phyloP scores from a whole-genome alignment of 2,113 vertebrate species.

The Corythornis vintsioides region DNA sequence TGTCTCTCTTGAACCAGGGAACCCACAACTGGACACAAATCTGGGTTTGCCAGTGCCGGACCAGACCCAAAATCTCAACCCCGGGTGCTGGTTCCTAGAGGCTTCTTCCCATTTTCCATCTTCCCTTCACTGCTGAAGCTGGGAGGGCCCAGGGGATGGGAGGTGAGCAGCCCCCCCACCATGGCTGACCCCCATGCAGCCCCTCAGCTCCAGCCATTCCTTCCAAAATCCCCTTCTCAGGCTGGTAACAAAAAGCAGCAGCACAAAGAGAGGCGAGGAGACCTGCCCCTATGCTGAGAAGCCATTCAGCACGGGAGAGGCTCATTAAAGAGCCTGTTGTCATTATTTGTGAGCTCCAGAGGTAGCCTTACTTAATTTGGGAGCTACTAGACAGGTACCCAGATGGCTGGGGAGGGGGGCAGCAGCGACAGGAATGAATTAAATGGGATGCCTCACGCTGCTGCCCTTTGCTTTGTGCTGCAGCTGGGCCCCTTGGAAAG shows the following conservation, averaged over 20 bases:
- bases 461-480: not conserved
- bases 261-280: slow-evolving; percentile 7
- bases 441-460: not conserved
- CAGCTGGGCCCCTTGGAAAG: not conserved
- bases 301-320: not conserved
- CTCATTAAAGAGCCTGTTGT: slow-evolving; percentile 18
- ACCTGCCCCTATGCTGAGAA: not conserved
- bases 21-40: not conserved
- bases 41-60: fast-evolving
- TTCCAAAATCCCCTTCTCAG: not conserved
- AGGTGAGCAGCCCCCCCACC: not conserved
- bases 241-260: slow-evolving; percentile 36
- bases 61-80: not conserved
- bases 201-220: not conserved
- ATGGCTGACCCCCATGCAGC: not conserved
- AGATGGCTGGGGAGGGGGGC: not conserved
- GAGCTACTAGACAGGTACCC: slow-evolving; percentile 24
- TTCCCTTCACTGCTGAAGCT: not conserved
- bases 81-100: fast-evolving
- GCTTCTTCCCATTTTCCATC: not conserved
- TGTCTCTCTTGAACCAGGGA: not conserved
- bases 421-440: not conserved
- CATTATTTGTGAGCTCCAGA: not conserved
- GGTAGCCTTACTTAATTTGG: slow-evolving; percentile 26
- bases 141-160: not conserved